Base-by-base conservation (phyloP, 2,113 vertebrate genomes). In the Meles meles region DNA sequence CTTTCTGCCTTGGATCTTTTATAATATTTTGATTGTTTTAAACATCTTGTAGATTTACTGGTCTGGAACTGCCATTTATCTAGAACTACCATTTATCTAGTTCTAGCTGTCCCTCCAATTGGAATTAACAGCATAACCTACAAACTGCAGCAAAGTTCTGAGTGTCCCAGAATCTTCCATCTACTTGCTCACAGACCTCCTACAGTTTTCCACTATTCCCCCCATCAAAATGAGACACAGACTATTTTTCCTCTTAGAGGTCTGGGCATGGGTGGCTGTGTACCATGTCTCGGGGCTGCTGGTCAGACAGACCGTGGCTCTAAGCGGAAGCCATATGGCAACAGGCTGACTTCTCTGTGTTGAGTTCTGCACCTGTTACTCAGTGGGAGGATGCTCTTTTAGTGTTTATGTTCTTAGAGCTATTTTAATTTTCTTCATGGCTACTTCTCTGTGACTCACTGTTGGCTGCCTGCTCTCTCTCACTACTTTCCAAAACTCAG, bases 371-470 rank as follows among this genome's bases (percentile, higher is more conserved):
- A 81, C 63, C 91, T 91, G 63, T 69, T 52, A 63, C 27, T 42
- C 3, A 11, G 55, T 69, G 14, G 79, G 79, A 80, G 37, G 55
- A 83, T 71, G 37, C 6, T 65, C 39, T 76, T 37, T 29, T 67
- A n/a, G n/a, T 92, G 59, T 76, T 92, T 92, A 88, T 96, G 31
- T 90, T 90, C 87, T 90, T 67, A 61, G 34, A 93, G 69, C 37
- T 92, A 44, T 88, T 95, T 84, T 86, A 86, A 69, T 96, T 96
- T 97, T 97, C 92, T 83, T 83, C 79, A 86, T 74, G 91, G 47
- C 6, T 61, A 72, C 61, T 85, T 94, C 76, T 93, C 37, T 88
- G 72, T 97, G 93, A 91, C 59, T 88, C 44, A 74, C 21, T 47
- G 15, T 59, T 77, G 42, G 8, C 37, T 88, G 85, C 72, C 84